phyloP scores from a whole-genome alignment of 2,113 vertebrate species.

The Cephalopterus ornatus region DNA sequence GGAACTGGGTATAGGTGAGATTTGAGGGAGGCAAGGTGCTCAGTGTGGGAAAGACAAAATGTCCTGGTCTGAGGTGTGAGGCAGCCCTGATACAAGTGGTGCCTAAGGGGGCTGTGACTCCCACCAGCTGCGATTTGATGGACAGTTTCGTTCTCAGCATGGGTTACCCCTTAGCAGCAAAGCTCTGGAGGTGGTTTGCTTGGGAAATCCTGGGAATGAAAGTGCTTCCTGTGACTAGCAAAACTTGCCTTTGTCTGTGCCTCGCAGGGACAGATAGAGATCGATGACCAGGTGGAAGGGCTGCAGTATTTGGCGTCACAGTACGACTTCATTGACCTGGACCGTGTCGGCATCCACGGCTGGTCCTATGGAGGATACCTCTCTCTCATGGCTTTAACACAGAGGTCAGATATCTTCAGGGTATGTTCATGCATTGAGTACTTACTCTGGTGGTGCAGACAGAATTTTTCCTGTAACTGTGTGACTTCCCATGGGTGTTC shows the following conservation, averaged over 20 bases:
- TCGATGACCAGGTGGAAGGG: slow-evolving; percentile 83
- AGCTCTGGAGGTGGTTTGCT: not conserved
- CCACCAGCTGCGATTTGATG: not conserved
- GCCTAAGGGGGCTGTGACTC: not conserved
- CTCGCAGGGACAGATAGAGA: slow-evolving; percentile 82
- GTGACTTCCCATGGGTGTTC: not conserved
- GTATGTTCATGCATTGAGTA: slow-evolving; percentile 68
- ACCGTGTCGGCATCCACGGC: slow-evolving; percentile 81
- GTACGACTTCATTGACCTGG: slow-evolving; percentile 81
- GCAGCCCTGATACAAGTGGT: not conserved
- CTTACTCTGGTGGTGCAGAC: not conserved
- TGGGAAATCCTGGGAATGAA: not conserved
- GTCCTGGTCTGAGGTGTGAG: not conserved
- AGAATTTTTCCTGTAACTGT: not conserved
- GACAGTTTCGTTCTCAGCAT: not conserved
- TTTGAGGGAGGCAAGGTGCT: not conserved
- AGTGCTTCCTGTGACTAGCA: not conserved
- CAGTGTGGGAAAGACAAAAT: not conserved
- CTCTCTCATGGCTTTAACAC: slow-evolving; percentile 81
- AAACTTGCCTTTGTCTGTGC: not conserved
- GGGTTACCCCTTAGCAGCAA: not conserved
- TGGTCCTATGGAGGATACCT: slow-evolving; percentile 86
- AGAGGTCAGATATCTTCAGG: slow-evolving; percentile 84
- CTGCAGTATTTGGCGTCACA: slow-evolving; percentile 79
- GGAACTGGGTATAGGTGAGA: not conserved